Evolutionary conservation across 2,797 vertebrate species (phyloP).

Genomic region (Lutjanus campechanus): DNA sequence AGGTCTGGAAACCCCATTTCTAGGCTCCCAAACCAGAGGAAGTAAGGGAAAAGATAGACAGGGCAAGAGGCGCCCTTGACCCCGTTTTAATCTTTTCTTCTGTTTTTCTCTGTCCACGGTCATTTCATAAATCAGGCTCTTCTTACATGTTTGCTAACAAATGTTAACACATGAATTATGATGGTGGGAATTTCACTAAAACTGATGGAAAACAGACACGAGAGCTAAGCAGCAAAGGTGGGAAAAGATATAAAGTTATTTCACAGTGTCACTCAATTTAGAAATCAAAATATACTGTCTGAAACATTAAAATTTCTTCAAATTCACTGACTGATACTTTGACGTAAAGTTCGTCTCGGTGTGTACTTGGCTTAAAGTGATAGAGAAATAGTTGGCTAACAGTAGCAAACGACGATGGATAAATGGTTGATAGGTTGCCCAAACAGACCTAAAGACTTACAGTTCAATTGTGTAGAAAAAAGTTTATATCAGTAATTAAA

Average conservation of each 20-base stretch:
- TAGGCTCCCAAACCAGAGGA: slow-evolving; percentile 32
- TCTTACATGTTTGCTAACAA: slow-evolving; percentile 48
- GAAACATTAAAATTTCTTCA: not conserved
- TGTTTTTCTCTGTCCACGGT: slow-evolving; percentile 37
- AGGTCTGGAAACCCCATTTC: slow-evolving; percentile 77
- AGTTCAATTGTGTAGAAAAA: too few species aligned
- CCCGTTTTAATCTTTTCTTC: slow-evolving; percentile 35
- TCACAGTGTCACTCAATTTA: not conserved
- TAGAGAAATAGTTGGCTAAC: too few species aligned
- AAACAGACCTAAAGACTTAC: too few species aligned
- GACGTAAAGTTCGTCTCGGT: too few species aligned
- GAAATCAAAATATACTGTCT: not conserved
- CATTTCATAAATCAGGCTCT: slow-evolving; percentile 61
- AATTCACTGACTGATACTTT: not conserved
- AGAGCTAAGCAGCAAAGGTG: not conserved
- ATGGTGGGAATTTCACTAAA: not conserved
- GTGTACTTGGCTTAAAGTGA: too few species aligned
- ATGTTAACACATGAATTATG: slow-evolving; percentile 36
- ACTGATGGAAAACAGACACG: slow-evolving; percentile 1
- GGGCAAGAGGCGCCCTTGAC: slow-evolving; percentile 39
- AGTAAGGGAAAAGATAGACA: slow-evolving; percentile 2
- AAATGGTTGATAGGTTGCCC: too few species aligned
- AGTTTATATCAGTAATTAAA: too few species aligned
- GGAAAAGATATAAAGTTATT: not conserved
- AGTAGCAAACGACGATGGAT: too few species aligned